Conservation (phyloP, 2,113 vertebrate genomes). For the Leucoraja erinaceus region DNA sequence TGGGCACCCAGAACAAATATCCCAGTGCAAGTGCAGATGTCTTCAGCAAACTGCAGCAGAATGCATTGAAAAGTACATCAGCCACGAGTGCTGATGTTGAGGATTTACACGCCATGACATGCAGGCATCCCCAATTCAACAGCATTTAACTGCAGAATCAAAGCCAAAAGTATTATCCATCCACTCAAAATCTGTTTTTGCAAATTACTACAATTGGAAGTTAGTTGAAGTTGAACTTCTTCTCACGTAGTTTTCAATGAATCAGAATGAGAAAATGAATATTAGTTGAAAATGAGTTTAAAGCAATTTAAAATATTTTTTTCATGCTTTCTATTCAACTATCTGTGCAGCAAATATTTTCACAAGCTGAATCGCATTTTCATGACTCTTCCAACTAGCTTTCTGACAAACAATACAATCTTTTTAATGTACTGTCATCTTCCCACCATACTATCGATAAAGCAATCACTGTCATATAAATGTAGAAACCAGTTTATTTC, state of each 20-base stretch:
- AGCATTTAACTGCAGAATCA: no score
- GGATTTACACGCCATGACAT: no score
- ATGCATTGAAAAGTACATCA: no score
- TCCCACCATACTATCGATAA: constrained; percentile 70
- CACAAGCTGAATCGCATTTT: constrained; percentile 63
- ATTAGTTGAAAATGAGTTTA: constrained; percentile 48
- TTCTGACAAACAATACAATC: constrained; percentile 61
- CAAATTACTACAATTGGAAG: constrained; percentile 57
- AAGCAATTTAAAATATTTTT: constrained; percentile 61
- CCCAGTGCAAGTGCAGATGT: no score
- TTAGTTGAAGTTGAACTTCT: constrained; percentile 54
- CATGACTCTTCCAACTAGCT: constrained; percentile 59
- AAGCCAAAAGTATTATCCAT: not conserved
- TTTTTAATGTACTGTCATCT: constrained; percentile 52
- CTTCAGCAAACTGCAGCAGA: no score
- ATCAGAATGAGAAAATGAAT: not conserved
- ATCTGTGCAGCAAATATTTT: constrained; percentile 59
- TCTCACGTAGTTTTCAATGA: not conserved
- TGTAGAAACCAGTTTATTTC: constrained; percentile 61
- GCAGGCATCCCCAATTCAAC: no score
- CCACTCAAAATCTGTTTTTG: not conserved
- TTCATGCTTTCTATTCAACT: constrained; percentile 48
- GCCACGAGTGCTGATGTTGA: no score
- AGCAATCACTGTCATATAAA: constrained; percentile 70
- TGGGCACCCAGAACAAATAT: no score